Conservation (phyloP, 2,888 invertebrate genomes). For the Leucophenga maculata region DNA sequence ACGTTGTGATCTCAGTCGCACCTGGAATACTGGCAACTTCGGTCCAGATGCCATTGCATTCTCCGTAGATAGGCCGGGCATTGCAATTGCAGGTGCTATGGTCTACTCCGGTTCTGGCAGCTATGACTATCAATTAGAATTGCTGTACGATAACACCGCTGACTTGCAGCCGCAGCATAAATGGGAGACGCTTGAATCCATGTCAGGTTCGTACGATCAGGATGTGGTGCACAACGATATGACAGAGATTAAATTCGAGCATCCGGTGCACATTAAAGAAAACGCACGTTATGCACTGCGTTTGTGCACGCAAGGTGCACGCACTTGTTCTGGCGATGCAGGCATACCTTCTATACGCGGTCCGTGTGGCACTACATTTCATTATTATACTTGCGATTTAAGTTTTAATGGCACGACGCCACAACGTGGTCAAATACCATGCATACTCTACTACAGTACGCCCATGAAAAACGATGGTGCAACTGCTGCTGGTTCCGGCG, state of each 20-base stretch:
- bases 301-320: slow-evolving; percentile 89
- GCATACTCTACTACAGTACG: slow-evolving; percentile 82
- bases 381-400: slow-evolving; percentile 91
- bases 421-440: slow-evolving; percentile 94
- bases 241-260: slow-evolving; percentile 91
- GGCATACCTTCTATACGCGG: slow-evolving; percentile 91
- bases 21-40: slow-evolving; percentile 98
- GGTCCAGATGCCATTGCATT: slow-evolving; percentile 97
- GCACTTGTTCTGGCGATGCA: slow-evolving; percentile 95
- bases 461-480: slow-evolving; percentile 65
- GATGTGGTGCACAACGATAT: slow-evolving; percentile 91
- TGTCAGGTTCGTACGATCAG: slow-evolving; percentile 87
- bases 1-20: slow-evolving; percentile 88
- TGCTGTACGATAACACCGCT: slow-evolving; percentile 83
- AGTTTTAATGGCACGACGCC: slow-evolving; percentile 98
- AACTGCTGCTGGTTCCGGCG: slow-evolving; percentile 31
- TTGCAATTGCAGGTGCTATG: slow-evolving; percentile 90
- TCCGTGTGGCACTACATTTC: slow-evolving; percentile 92
- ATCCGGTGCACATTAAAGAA: slow-evolving; percentile 90
- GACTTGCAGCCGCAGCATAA: slow-evolving; percentile 76
- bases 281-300: slow-evolving; percentile 91
- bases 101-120: slow-evolving; percentile 91
- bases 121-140: slow-evolving; percentile 92
- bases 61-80: slow-evolving; percentile 90
- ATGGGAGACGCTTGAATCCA: slow-evolving; percentile 90